A percentile compares a stretch with the other conserved stretches of the same genome.
Evolutionary conservation across 1,140 invertebrate species (phyloP).

Genomic region (Drosophila funebris): DNA sequence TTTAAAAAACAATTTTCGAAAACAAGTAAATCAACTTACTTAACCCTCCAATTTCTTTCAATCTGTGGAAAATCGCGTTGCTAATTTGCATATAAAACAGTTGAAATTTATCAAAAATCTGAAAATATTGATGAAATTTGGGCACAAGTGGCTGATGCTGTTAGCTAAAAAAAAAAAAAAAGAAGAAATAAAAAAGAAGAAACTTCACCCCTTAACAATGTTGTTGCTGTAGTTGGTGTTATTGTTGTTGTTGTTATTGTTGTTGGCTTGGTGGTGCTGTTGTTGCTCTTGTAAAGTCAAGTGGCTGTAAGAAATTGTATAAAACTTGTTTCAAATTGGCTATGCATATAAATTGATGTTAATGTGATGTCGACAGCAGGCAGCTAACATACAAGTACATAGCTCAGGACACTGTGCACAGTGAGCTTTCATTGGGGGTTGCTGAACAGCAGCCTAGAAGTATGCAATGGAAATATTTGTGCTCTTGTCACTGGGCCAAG

Average conservation of each 20-base stretch:
- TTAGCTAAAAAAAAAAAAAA: neutral
- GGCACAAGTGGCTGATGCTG: conserved; percentile 37
- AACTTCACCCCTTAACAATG: conserved; percentile 54
- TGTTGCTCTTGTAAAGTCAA: conserved; percentile 70
- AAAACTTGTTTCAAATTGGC: conserved; percentile 83
- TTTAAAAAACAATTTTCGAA: conserved; percentile 64
- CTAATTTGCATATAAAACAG: conserved; percentile 84
- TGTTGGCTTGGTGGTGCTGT: conserved; percentile 18
- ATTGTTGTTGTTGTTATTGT: conserved; percentile 4
- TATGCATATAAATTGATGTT: conserved; percentile 84
- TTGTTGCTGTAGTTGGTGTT: conserved; percentile 23
- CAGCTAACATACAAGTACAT: conserved; percentile 7
- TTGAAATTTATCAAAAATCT: conserved; percentile 76
- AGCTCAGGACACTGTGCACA: conserved; percentile 9
- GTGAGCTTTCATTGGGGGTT: conserved; percentile 10
- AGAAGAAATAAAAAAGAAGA: conserved; percentile 1
- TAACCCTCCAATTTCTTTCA: conserved; percentile 17
- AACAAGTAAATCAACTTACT: conserved; percentile 40
- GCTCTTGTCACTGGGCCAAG: neutral
- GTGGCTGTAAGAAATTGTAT: conserved; percentile 82
- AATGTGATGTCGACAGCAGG: conserved; percentile 50
- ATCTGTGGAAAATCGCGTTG: conserved; percentile 66
- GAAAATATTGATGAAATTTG: conserved; percentile 82
- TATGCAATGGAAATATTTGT: conserved; percentile 41
- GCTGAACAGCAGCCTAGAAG: conserved; percentile 38